Percentiles rank a stretch among this genome's conserved stretches.
These are phyloP conservation scores for Fregata magnificens DNA, from an alignment of 2,113 vertebrate species.

Conservation along the genomic window DNA sequence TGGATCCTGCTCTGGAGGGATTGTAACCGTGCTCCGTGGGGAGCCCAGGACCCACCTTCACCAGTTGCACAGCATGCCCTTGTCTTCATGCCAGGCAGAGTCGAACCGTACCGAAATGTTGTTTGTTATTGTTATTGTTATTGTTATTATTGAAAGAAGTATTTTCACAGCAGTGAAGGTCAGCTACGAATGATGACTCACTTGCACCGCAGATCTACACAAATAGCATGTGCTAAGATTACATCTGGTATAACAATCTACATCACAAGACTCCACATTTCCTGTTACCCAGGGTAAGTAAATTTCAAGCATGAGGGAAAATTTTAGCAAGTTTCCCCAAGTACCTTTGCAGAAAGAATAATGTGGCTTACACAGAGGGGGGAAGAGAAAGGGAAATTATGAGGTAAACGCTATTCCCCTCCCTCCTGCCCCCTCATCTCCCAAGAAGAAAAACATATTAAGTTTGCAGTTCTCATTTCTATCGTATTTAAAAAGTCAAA, in stretches of 20 bases:
- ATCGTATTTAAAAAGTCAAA: conserved; percentile 45
- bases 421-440: conserved; percentile 32
- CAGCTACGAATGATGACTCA: conserved; percentile 77
- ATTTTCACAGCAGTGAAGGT: conserved; percentile 72
- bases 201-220: conserved; percentile 72
- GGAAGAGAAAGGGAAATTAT: conserved; percentile 71
- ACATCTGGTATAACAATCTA: conserved; percentile 87
- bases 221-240: conserved; percentile 80
- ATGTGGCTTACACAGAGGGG: conserved; percentile 68
- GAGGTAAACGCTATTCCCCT: conserved; percentile 68
- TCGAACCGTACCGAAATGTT: not conserved
- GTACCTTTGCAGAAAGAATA: conserved; percentile 78
- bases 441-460: conserved; percentile 60
- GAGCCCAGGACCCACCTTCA: not conserved
- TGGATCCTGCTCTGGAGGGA: not conserved
- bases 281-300: conserved; percentile 84
- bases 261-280: conserved; percentile 85
- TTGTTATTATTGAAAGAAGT: conserved; percentile 47
- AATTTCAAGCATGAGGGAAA: conserved; percentile 84
- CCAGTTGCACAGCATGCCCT: not conserved
- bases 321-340: conserved; percentile 85
- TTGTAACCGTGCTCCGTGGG: not conserved
- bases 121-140: conserved; percentile 57
- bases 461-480: conserved; percentile 43
- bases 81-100: not conserved